Percentiles rank a stretch among this genome's conserved stretches.
phyloP scores from a whole-genome alignment of 2,888 invertebrate species.

The Congeria kusceri region DNA sequence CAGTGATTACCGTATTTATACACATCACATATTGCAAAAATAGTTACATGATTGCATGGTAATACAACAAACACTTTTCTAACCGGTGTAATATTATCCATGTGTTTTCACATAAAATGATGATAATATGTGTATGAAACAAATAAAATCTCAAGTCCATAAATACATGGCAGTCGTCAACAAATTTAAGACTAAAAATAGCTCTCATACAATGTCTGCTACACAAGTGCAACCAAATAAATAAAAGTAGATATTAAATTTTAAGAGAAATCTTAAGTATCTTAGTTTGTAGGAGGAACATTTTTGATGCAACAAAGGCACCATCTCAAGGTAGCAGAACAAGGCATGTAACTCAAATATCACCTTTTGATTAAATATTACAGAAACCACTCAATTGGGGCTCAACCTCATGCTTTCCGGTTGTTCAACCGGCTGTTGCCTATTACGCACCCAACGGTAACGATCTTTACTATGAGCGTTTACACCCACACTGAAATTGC shows the following conservation, averaged over 20 bases:
- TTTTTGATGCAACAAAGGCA: conserved; percentile 26
- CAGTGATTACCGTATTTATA: too few relatives aligned
- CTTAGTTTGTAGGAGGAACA: neutral
- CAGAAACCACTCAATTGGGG: conserved; percentile 50
- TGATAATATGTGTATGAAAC: conserved; percentile 8
- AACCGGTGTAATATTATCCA: neutral
- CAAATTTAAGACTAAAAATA: conserved; percentile 8
- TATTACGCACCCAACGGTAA: conserved; percentile 52
- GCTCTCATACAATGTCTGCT: neutral
- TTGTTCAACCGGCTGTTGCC: conserved; percentile 41
- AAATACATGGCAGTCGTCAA: conserved; percentile 39
- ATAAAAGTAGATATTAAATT: neutral
- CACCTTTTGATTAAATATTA: conserved; percentile 34
- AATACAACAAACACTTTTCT: too few relatives aligned
- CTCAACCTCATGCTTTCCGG: conserved; percentile 60
- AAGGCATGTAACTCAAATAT: conserved; percentile 29
- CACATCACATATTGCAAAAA: too few relatives aligned
- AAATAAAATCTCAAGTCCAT: conserved; percentile 39
- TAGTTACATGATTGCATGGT: too few relatives aligned
- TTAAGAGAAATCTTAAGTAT: neutral
- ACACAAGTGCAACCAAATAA: neutral
- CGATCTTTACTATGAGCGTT: conserved; percentile 47
- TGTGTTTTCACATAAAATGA: conserved; percentile 8
- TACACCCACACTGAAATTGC: conserved; percentile 26
- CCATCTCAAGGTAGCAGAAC: conserved; percentile 27